Base-by-base conservation (phyloP, 2,113 vertebrate genomes). In the Hiodon alosoides region DNA sequence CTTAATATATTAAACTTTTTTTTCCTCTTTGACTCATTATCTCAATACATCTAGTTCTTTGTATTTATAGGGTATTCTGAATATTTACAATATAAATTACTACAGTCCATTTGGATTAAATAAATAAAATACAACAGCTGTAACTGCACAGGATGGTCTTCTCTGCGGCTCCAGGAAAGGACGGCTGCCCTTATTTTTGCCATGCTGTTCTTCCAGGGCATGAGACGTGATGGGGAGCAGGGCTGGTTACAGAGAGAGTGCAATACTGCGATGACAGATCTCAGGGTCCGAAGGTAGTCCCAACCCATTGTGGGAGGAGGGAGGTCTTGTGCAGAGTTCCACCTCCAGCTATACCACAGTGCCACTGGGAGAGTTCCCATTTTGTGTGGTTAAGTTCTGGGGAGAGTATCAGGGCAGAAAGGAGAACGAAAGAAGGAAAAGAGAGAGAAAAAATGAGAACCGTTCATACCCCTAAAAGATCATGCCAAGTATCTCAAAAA, bases 301-400 rank as follows among this genome's bases (percentile, higher is more conserved):
- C 51, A 61, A 53, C 73, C 59, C 3, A 53, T 8, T 7, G 67
- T 53, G 17, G 50, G 67, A 31, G 31, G 31, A 31, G 31, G 31
- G 52, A 52, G 3, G 53, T 68, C 53, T n/a, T 57, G 73, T 71
- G 78, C 69, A 57, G 66, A 70, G 69, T 70, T 80, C 75, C 75
- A 70, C 79, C 78, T 82, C 62, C 77, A 74, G 87, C 89, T 93
- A 95, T 90, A 96, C 94, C 80, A 96, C 94, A 0, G 94, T 96
- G 83, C 94, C 94, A 0, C 94, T 94, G 0, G 94, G 94, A 74
- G 94, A 96, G 85, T 86, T 94, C 74, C 93, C 91, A 8, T 95
- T 94, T 83, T 96, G 94, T 84, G 94, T 90, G 67, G 92, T 88
- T 87, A 94, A 75, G 73, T 89, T 93, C 91, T 95, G 89, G 16